phyloP scores from a whole-genome alignment of 1,140 invertebrate species.

The Pseudobourletiella spinata region DNA sequence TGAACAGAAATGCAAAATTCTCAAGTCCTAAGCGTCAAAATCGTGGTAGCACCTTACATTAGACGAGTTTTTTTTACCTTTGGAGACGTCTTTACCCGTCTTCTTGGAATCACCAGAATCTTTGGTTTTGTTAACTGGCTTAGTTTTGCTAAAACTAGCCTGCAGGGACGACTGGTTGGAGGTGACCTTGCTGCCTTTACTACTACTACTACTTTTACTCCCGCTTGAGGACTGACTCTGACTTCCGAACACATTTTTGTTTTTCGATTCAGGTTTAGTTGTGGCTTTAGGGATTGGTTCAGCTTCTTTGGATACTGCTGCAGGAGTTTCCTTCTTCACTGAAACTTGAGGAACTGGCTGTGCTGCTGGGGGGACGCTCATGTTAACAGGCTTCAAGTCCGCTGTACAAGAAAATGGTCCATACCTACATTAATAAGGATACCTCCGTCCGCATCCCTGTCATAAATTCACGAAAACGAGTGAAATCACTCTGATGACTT shows the following conservation, averaged over 20 bases:
- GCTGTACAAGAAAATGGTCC: constrained; percentile 3
- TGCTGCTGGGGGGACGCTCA: too few species aligned
- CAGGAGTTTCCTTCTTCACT: neutral
- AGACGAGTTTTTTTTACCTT: neutral
- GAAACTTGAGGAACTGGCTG: too few species aligned
- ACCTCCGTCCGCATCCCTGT: too few species aligned
- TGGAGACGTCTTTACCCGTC: neutral
- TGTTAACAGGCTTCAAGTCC: neutral
- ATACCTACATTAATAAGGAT: neutral
- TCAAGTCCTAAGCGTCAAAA: neutral
- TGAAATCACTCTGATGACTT: neutral
- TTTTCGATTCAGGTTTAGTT: constrained; percentile 2
- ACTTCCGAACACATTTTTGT: too few species aligned
- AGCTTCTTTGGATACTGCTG: neutral
- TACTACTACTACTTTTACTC: too few species aligned
- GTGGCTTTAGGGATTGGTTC: neutral
- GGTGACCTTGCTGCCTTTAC: too few species aligned
- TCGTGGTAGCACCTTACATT: neutral
- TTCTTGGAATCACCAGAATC: neutral
- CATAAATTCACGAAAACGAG: too few species aligned
- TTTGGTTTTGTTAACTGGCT: neutral
- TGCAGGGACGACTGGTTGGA: too few species aligned
- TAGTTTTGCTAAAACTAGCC: neutral
- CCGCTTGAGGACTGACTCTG: too few species aligned
- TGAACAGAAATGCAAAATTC: too few species aligned